Evolutionary conservation across 2,113 vertebrate genomes (phyloP).

Genomic region (Tragelaphus scriptus): DNA sequence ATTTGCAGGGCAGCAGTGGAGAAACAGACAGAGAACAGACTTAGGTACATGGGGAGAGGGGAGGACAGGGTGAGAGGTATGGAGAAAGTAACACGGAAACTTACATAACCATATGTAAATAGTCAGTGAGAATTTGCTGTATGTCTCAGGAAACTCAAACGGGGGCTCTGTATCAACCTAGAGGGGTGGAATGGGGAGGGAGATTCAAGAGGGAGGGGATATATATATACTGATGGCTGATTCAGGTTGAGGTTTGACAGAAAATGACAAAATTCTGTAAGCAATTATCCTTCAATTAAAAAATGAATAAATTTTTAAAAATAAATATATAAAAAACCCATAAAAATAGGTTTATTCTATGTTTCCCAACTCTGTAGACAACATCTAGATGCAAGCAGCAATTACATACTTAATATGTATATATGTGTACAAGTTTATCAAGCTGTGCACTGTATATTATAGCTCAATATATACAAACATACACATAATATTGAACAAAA

Average conservation of each 20-base stretch:
- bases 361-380: background rate
- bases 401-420: background rate
- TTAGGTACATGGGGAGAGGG: background rate
- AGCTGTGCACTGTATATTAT: background rate
- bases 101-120: background rate
- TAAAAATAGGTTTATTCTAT: background rate
- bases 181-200: background rate
- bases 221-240: background rate
- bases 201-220: background rate
- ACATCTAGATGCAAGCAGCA: background rate
- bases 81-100: background rate
- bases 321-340: background rate
- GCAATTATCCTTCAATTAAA: background rate
- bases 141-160: background rate
- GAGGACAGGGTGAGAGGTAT: background rate
- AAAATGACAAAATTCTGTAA: background rate
- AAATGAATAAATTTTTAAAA: background rate
- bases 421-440: background rate
- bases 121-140: background rate
- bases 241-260: background rate
- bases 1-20: background rate
- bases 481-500: background rate
- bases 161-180: background rate
- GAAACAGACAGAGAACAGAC: background rate
- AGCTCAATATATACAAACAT: background rate